These are phyloP conservation scores for Agrotis puta DNA, from an alignment of 2,888 invertebrate genomes.

Conservation along the genomic window DNA sequence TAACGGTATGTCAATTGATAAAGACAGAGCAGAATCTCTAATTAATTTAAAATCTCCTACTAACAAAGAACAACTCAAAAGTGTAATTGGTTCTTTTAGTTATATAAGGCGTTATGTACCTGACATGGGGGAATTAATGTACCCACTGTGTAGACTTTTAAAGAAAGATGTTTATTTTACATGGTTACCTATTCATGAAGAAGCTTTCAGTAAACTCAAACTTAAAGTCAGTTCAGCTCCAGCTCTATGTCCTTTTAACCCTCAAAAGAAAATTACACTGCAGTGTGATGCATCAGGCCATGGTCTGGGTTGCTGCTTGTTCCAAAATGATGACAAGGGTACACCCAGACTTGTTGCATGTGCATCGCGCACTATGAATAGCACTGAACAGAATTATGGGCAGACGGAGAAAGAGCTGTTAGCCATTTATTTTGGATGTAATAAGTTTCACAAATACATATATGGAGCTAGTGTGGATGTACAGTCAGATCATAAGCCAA, in stretches of 20 bases:
- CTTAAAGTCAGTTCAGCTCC: neutral
- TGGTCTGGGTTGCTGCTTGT: neutral
- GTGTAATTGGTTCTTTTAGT: neutral
- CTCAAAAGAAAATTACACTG: neutral
- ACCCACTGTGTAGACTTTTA: neutral
- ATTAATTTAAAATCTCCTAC: too few relatives aligned
- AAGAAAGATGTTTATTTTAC: neutral
- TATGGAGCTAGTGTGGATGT: neutral
- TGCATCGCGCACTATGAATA: neutral
- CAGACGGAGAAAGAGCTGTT: neutral
- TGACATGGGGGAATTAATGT: neutral
- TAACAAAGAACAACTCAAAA: neutral
- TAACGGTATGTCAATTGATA: neutral
- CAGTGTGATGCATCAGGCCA: neutral
- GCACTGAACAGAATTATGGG: neutral
- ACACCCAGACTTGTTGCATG: neutral
- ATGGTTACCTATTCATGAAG: neutral
- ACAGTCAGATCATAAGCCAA: neutral
- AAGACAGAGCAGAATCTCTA: too few relatives aligned
- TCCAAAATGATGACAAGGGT: neutral
- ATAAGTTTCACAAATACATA: neutral
- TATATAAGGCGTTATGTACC: neutral
- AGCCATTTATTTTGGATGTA: neutral
- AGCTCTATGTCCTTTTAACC: neutral
- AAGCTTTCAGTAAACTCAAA: neutral